Evolutionary conservation across 2,113 vertebrate species (phyloP).

Genomic region (Nannobrachium achirus): DNA sequence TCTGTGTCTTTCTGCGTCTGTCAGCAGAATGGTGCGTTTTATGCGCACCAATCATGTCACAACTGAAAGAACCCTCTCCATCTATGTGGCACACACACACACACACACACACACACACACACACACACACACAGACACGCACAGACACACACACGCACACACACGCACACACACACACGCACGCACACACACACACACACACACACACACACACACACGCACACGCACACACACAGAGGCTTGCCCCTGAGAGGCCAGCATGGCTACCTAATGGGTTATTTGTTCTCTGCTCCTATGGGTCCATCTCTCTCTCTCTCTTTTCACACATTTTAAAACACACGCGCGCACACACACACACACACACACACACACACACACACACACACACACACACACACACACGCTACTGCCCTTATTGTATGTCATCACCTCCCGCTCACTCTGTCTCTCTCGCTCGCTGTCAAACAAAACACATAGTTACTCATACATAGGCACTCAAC

Average conservation of each 20-base stretch:
- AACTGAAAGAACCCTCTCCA: constrained; percentile 36
- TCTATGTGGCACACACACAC: constrained; percentile 29
- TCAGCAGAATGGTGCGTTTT: constrained; percentile 71
- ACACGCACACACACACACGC: constrained; percentile 27
- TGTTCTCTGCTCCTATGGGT: constrained; percentile 45
- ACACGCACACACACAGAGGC: constrained; percentile 20
- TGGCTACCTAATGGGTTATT: constrained; percentile 56
- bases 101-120: constrained; percentile 21
- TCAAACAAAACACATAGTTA: constrained; percentile 16
- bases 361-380: constrained; percentile 6
- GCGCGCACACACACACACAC: constrained; percentile 9
- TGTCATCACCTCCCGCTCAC: background rate
- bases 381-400: constrained; percentile 30
- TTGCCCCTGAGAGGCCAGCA: constrained; percentile 28
- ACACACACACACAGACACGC: background rate
- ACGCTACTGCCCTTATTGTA: background rate
- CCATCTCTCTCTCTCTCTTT: constrained; percentile 31
- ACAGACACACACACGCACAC: constrained; percentile 8
- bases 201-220: constrained; percentile 5
- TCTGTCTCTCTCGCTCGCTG: background rate
- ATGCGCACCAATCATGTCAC: constrained; percentile 66
- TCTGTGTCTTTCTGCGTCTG: constrained; percentile 69
- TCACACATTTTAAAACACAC: constrained; percentile 11
- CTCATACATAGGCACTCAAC: constrained; percentile 11
- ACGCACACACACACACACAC: constrained; percentile 38